Evolutionary conservation across 2,888 invertebrate genomes (phyloP), one percentile per base, ranked within the genome.

Genomic region (Helicoverpa assulta): DNA sequence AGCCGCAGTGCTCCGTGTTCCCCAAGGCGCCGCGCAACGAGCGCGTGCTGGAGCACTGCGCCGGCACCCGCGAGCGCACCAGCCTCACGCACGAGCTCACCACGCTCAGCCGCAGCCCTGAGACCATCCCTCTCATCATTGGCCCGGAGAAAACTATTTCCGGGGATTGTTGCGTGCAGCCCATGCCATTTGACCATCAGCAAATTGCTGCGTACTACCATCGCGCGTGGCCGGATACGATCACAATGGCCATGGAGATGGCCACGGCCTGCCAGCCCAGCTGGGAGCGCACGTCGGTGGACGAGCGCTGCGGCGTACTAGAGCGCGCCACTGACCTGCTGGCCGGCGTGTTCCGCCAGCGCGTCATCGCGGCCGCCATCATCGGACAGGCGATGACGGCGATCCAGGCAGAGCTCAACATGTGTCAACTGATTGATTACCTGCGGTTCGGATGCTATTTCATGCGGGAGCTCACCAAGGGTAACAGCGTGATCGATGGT

Each of bases 391-490:
- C 97, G 2, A 99, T 99, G 93, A 99, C 98, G 16, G 97, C 97
- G 7, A 97, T 98, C 71, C 99, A 99, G 91, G 99, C 99, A 0
- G 99, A 99, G 94, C 98, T 99, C 83, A 99, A 99, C 93, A 97
- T 98, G 2, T 98, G 98, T 55, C 99, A 99, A 92, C 95, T 99
- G 16, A 97, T 98, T 74, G 99, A 99, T 91, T 99, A 99, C 91
- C 97, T 99, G 87, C 96, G 98, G 95, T 96, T 97, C 86, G 97
- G 98, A 88, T 96, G 97, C 3, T 97, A 96, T 85, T 98, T 97
- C 88, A 95, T 97, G n/a, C 97, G 98, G 92, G 98, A 98, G 85
- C 96, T 97, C 62, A 94, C 97, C 33, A 97, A 97, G 87, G 99
- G 98, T 89, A 97, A 98, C 86, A 99, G 99, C 21, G 97, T 99